phyloP scores from a whole-genome alignment of 2,888 invertebrate species.

The Tachina fera region DNA sequence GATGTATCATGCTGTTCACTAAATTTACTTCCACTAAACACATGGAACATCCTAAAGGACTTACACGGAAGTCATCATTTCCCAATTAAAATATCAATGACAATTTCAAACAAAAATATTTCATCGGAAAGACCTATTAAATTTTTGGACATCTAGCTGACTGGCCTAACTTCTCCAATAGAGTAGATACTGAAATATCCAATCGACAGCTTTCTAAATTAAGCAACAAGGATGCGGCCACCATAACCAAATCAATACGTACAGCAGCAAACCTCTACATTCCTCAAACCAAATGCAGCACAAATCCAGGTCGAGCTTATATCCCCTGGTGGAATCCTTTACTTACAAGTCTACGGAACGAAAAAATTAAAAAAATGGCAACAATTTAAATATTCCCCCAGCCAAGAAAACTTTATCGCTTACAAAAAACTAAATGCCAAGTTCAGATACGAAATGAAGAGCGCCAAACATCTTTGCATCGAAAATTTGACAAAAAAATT shows the following conservation, averaged over 20 bases:
- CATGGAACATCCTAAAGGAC: slow-evolving; percentile 7
- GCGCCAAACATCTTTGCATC: neutral
- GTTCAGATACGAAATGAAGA: slow-evolving; percentile 30
- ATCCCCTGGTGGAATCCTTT: slow-evolving; percentile 13
- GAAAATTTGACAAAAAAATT: slow-evolving; percentile 37
- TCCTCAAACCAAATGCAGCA: neutral
- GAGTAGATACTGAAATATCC: no score
- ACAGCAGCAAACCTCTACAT: slow-evolving; percentile 13
- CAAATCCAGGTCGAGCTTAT: neutral
- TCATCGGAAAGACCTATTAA: neutral
- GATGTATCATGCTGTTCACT: slow-evolving; percentile 14
- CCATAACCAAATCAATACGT: slow-evolving; percentile 13
- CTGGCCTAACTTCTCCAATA: neutral
- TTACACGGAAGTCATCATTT: slow-evolving; percentile 44
- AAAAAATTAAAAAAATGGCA: no score
- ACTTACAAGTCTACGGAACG: neutral
- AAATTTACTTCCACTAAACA: neutral
- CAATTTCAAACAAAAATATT: neutral
- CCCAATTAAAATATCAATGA: slow-evolving; percentile 21
- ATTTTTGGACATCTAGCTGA: neutral
- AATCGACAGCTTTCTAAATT: neutral
- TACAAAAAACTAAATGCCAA: slow-evolving; percentile 26
- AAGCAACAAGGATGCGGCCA: neutral
- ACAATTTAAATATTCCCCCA: no score
- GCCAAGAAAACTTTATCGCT: neutral